A percentile compares a stretch with the other conserved stretches of the same genome.
Evolutionary conservation across 2,888 invertebrate genomes (phyloP).

Genomic region (Sphaerophoria taeniata): DNA sequence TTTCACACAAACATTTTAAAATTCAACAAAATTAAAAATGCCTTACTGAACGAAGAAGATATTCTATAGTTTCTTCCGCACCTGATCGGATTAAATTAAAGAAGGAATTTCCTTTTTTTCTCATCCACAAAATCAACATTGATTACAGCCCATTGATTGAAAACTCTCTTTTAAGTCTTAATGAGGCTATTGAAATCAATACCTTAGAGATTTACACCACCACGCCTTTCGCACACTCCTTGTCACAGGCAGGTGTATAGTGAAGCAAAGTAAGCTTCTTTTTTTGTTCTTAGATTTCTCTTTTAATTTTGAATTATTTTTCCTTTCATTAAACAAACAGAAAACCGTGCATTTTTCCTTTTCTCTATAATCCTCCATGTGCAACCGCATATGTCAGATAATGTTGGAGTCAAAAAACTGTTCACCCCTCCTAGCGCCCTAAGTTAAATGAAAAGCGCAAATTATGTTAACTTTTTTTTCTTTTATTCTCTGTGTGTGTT

Average conservation of each 20-base stretch:
- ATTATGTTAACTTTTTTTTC: slow-evolving; percentile 46
- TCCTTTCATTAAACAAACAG: neutral
- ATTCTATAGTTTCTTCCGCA: neutral
- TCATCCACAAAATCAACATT: neutral
- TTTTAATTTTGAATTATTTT: neutral
- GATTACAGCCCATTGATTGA: slow-evolving; percentile 12
- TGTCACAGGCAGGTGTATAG: neutral
- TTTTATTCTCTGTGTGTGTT: neutral
- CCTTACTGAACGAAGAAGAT: neutral
- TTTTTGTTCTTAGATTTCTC: neutral
- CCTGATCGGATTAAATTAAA: neutral
- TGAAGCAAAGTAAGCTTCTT: slow-evolving; percentile 14
- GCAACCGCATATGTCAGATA: slow-evolving; percentile 1
- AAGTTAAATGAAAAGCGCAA: slow-evolving; percentile 47
- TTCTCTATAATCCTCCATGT: slow-evolving; percentile 12
- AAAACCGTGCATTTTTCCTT: slow-evolving; percentile 18
- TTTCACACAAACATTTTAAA: no score
- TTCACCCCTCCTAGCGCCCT: neutral
- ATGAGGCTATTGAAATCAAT: slow-evolving; percentile 32
- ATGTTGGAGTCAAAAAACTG: slow-evolving; percentile 13
- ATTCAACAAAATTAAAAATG: no score
- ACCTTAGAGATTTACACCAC: slow-evolving; percentile 1
- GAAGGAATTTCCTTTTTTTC: neutral
- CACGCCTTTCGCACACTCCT: neutral
- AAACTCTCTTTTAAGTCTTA: slow-evolving; percentile 1